Conservation (phyloP, 2,888 invertebrate species). For the Aromia moschata region DNA sequence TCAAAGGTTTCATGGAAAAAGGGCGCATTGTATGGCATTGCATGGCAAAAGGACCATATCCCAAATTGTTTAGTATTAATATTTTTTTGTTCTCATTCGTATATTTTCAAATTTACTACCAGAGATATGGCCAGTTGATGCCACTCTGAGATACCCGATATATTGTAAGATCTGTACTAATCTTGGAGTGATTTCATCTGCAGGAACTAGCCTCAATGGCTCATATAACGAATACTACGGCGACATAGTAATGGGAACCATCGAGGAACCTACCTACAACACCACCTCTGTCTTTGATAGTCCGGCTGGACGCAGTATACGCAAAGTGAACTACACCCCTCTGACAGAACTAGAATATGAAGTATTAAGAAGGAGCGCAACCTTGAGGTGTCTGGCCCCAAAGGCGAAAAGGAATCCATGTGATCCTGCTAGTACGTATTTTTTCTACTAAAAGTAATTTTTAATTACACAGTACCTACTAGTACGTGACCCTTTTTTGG, state of each 20-base stretch:
- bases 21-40: no score
- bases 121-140: no score
- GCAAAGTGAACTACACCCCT: conserved; percentile 58
- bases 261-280: conserved; percentile 60
- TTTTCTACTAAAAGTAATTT: no score
- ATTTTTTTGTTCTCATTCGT: no score
- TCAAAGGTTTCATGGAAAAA: no score
- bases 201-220: conserved; percentile 57
- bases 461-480: no score
- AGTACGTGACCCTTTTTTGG: no score
- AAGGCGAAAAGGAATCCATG: conserved; percentile 60
- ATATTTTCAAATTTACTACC: no score
- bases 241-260: conserved; percentile 58
- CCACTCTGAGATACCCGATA: no score
- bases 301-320: conserved; percentile 58
- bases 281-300: conserved; percentile 59
- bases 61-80: no score
- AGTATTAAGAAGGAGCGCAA: conserved; percentile 58
- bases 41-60: no score
- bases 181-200: background rate
- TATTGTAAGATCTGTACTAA: no score
- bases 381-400: conserved; percentile 57
- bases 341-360: conserved; percentile 58
- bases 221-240: conserved; percentile 63
- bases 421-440: conserved; percentile 59